phyloP scores from a whole-genome alignment of 2,113 vertebrate genomes.

The Gorsachius goisagi region DNA sequence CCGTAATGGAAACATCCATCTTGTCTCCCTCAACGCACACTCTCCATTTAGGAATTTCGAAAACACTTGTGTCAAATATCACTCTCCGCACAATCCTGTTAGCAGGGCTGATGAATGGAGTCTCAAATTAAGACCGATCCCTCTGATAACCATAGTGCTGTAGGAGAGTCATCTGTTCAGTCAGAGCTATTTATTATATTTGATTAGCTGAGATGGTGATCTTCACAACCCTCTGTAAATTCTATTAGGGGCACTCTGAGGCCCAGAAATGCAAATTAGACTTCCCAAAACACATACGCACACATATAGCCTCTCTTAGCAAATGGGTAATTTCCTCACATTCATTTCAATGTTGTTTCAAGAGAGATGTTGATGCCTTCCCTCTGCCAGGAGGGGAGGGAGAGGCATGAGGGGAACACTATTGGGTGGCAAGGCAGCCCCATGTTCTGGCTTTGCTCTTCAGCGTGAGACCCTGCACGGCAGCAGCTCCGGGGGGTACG shows the following conservation, averaged over 20 bases:
- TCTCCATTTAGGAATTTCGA: slow-evolving; percentile 62
- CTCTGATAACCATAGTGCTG: slow-evolving; percentile 65
- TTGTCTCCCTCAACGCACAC: slow-evolving; percentile 35
- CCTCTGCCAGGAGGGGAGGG: background rate
- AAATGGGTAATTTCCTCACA: slow-evolving; percentile 12
- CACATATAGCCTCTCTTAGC: background rate
- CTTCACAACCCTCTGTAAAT: slow-evolving; percentile 63
- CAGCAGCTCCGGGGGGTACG: background rate
- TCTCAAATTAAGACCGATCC: slow-evolving; percentile 69
- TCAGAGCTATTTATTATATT: slow-evolving; percentile 70
- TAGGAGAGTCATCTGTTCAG: slow-evolving; percentile 64
- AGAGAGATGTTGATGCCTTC: background rate
- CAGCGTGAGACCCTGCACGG: background rate
- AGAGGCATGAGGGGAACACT: background rate
- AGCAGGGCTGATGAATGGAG: slow-evolving; percentile 68
- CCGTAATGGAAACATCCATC: slow-evolving; percentile 53
- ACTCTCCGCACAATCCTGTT: slow-evolving; percentile 49
- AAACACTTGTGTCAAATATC: slow-evolving; percentile 68
- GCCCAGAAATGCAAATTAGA: slow-evolving; percentile 44
- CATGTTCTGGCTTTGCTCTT: background rate
- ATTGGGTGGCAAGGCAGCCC: background rate
- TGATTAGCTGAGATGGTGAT: slow-evolving; percentile 69
- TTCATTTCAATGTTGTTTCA: background rate
- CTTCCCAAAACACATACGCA: background rate
- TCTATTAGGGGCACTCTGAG: slow-evolving; percentile 52